Percentiles rank a stretch among this genome's conserved stretches.
phyloP scores from a whole-genome alignment of 2,888 invertebrate genomes.

The Conops quadrifasciatus region DNA sequence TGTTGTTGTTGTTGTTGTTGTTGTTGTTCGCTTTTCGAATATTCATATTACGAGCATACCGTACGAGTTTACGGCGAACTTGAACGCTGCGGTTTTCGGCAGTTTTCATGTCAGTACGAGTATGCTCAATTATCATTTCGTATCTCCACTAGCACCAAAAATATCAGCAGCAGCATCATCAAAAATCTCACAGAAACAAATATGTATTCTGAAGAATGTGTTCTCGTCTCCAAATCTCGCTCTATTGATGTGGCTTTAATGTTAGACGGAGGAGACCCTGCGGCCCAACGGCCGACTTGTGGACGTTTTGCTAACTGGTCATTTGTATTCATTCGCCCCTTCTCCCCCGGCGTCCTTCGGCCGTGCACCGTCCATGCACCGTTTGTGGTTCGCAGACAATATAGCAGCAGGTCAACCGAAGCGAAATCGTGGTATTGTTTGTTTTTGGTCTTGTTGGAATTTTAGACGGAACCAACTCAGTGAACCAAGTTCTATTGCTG shows the following conservation, averaged over 20 bases:
- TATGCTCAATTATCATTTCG: neutral
- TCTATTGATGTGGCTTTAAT: conserved; percentile 44
- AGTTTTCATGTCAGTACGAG: neutral
- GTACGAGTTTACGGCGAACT: no score
- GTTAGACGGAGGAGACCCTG: neutral
- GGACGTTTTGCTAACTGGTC: neutral
- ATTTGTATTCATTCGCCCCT: neutral
- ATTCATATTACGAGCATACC: neutral
- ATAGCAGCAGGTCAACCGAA: conserved; percentile 17
- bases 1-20: no score
- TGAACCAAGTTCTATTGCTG: neutral
- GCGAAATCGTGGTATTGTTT: conserved; percentile 13
- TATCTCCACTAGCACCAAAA: neutral
- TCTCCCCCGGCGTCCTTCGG: neutral
- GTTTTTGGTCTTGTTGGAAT: neutral
- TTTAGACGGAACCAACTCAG: neutral
- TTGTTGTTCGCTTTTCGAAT: neutral
- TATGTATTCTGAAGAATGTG: neutral
- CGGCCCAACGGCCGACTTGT: neutral
- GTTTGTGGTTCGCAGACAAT: conserved; percentile 15
- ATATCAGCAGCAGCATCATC: neutral
- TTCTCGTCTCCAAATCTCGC: conserved; percentile 29
- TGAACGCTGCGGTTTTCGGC: conserved; percentile 1
- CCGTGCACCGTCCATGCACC: conserved; percentile 1
- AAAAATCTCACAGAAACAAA: conserved; percentile 22